These are phyloP conservation scores for Embiotoca jacksoni DNA, from an alignment of 2,113 vertebrate genomes.

Conservation along the genomic window DNA sequence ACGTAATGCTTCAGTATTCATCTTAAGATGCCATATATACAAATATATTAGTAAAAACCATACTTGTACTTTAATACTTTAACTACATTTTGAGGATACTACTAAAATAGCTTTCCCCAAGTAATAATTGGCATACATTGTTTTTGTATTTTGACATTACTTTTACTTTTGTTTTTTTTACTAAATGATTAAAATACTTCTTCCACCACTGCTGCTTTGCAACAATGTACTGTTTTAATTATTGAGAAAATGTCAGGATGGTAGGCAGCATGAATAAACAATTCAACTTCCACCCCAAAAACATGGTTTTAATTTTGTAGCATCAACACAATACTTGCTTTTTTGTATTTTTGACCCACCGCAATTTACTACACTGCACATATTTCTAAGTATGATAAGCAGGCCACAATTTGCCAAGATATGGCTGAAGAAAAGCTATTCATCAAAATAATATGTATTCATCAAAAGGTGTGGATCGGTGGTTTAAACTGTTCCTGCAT, in stretches of 20 bases:
- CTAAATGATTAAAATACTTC: too few species aligned
- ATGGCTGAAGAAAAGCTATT: conserved; percentile 46
- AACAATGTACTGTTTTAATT: neutral
- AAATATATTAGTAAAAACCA: too few species aligned
- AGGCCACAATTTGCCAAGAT: conserved; percentile 34
- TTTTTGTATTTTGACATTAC: too few species aligned
- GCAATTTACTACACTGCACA: neutral
- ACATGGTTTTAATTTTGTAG: conserved; percentile 11
- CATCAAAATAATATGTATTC: conserved; percentile 19
- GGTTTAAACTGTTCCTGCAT: conserved; percentile 16
- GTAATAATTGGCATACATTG: too few species aligned
- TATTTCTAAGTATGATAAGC: conserved; percentile 27
- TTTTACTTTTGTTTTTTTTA: too few species aligned
- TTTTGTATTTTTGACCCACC: neutral
- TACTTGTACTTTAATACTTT: too few species aligned
- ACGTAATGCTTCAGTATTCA: neutral
- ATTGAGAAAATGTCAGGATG: conserved; percentile 8
- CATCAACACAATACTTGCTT: neutral
- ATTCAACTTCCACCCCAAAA: neutral
- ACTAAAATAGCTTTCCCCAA: too few species aligned
- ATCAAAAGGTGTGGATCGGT: conserved; percentile 30
- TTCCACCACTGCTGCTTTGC: neutral
- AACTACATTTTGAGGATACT: too few species aligned
- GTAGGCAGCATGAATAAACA: conserved; percentile 18
- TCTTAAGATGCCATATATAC: too few species aligned